A percentile compares a stretch with the other conserved stretches of the same genome.
Conservation (phyloP, 1,140 invertebrate species). For the Holotrichia oblita region DNA sequence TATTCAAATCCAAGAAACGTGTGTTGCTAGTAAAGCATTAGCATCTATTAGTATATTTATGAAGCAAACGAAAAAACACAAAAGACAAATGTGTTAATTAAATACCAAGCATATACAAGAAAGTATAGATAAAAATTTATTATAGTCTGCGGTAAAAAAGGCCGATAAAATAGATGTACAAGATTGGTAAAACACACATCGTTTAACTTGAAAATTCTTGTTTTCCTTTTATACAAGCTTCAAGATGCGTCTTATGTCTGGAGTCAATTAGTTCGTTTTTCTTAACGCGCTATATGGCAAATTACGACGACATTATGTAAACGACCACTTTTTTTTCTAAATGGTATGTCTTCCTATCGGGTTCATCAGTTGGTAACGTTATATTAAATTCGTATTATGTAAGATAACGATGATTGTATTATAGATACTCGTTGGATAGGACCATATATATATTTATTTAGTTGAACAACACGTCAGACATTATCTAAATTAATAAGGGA, state of each 20-base stretch:
- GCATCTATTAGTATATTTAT: background rate
- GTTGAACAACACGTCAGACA: conserved; percentile 5
- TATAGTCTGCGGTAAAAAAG: background rate
- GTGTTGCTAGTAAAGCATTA: background rate
- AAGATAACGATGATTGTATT: background rate
- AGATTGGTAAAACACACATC: conserved; percentile 1
- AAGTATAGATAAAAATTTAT: background rate
- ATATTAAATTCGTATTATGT: background rate
- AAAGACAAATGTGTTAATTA: conserved; percentile 18
- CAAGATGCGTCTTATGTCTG: background rate
- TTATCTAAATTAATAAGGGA: conserved; percentile 21
- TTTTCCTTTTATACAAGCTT: background rate
- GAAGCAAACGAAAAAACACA: background rate
- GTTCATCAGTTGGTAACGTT: background rate
- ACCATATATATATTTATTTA: background rate
- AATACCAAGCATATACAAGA: background rate
- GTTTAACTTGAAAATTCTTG: background rate
- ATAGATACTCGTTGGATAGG: background rate
- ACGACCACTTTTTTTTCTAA: background rate
- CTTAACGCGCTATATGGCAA: background rate
- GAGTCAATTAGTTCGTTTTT: background rate
- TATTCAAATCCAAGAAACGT: background rate
- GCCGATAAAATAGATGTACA: background rate
- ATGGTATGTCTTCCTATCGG: background rate
- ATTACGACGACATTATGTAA: conserved; percentile 13